A percentile compares a stretch with the other conserved stretches of the same genome.
These are phyloP conservation scores for Thaleichthys pacificus DNA, from an alignment of 2,797 vertebrate species.

Conservation along the genomic window DNA sequence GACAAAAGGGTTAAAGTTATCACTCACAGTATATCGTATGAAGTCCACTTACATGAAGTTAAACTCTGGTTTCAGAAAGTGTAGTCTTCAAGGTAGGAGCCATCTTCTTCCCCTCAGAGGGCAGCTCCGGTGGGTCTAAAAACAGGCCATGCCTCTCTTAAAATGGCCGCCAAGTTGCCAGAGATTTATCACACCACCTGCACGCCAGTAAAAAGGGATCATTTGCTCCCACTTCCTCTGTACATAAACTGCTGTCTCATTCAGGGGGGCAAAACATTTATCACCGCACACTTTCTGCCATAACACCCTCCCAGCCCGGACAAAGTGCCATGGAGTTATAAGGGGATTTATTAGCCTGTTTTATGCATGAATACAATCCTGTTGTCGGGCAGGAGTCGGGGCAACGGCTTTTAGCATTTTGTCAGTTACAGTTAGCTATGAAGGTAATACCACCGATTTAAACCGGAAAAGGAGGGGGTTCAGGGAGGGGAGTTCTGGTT, in stretches of 20 bases:
- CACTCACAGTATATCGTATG: too few species aligned
- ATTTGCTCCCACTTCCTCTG: conserved; percentile 55
- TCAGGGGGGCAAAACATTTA: conserved; percentile 43
- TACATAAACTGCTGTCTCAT: conserved; percentile 56
- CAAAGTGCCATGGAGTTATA: conserved; percentile 23
- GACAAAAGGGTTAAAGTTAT: too few species aligned
- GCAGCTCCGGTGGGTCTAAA: conserved; percentile 46
- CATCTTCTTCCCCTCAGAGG: conserved; percentile 36
- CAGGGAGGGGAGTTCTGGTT: not conserved
- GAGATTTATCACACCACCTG: conserved; percentile 70
- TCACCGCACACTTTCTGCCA: conserved; percentile 45
- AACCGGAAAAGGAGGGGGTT: not conserved
- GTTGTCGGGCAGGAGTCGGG: conserved; percentile 24
- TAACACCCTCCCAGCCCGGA: conserved; percentile 18
- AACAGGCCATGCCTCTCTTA: conserved; percentile 69
- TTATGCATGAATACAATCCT: conserved; percentile 41
- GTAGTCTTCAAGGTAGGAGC: conserved; percentile 18
- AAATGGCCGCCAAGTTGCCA: conserved; percentile 51
- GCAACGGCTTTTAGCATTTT: conserved; percentile 23
- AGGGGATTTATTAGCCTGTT: conserved; percentile 31
- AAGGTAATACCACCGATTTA: not conserved
- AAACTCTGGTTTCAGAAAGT: not conserved
- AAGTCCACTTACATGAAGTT: too few species aligned
- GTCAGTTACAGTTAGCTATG: conserved; percentile 30
- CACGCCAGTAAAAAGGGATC: conserved; percentile 62